A percentile compares a stretch with the other conserved stretches of the same genome.
Conservation (phyloP, 2,797 vertebrate species). For the Acanthis flammea region DNA sequence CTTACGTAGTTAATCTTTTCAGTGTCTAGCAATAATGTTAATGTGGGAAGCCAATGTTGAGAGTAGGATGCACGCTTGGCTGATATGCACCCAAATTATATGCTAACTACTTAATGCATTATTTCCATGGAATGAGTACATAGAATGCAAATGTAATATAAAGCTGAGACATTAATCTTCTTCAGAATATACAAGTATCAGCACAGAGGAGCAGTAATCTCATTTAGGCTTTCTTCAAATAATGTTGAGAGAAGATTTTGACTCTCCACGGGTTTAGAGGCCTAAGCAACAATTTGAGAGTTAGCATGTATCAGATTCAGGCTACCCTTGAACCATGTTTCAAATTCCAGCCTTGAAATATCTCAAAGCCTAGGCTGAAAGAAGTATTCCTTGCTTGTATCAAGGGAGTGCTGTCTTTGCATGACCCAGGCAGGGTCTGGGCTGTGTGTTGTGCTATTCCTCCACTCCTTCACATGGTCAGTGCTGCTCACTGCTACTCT, state of each 20-base stretch:
- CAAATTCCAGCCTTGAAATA: neutral
- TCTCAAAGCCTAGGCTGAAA: neutral
- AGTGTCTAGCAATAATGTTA: constrained; percentile 64
- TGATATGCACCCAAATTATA: constrained; percentile 64
- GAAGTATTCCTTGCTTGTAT: neutral
- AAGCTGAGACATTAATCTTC: constrained; percentile 39
- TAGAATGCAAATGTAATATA: constrained; percentile 46
- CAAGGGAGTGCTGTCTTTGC: neutral
- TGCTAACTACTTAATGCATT: constrained; percentile 59
- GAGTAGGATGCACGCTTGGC: constrained; percentile 37
- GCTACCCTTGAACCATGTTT: neutral
- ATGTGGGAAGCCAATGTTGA: constrained; percentile 55
- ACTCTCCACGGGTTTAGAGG: neutral
- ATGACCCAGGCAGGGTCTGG: neutral
- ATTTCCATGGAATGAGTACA: constrained; percentile 43
- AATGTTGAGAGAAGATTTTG: constrained; percentile 36
- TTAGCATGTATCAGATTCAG: neutral
- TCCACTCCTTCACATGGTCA: neutral
- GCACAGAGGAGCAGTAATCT: constrained; percentile 22
- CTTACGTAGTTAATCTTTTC: constrained; percentile 67
- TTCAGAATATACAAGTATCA: constrained; percentile 33
- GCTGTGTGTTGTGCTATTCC: neutral
- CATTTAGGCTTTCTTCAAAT: constrained; percentile 17
- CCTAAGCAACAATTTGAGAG: neutral
- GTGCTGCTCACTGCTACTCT: neutral